phyloP scores from a whole-genome alignment of 2,888 invertebrate species.

The Cacoxenus indagator region DNA sequence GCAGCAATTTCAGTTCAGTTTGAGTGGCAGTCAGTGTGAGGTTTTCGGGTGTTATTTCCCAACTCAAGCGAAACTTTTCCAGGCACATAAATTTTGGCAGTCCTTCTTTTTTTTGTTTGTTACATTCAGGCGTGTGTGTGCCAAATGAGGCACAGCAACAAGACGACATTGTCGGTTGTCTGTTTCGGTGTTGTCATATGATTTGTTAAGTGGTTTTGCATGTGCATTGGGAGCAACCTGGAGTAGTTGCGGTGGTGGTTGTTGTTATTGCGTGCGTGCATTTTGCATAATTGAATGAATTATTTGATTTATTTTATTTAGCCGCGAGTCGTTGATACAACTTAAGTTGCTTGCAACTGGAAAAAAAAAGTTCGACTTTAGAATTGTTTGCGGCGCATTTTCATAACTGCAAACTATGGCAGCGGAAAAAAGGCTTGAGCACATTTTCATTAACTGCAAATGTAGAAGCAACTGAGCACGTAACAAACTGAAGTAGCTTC shows the following conservation, averaged over 20 bases:
- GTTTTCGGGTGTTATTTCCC: background rate
- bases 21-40: background rate
- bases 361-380: background rate
- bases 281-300: slow-evolving; percentile 8
- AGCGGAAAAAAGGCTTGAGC: slow-evolving; percentile 39
- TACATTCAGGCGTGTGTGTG: slow-evolving; percentile 7
- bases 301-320: slow-evolving; percentile 5
- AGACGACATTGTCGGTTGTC: background rate
- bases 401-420: too few species aligned
- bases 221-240: background rate
- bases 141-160: slow-evolving; percentile 7
- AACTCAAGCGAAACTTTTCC: background rate
- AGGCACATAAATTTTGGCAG: slow-evolving; percentile 3
- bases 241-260: background rate
- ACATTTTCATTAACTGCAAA: slow-evolving; percentile 59
- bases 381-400: background rate
- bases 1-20: background rate
- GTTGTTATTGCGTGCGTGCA: background rate
- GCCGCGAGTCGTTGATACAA: slow-evolving; percentile 1
- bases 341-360: background rate
- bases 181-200: background rate
- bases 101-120: background rate
- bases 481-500: slow-evolving; percentile 15
- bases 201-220: slow-evolving; percentile 20
- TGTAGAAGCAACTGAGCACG: slow-evolving; percentile 40